Percentiles rank a stretch among this genome's conserved stretches.
phyloP scores from a whole-genome alignment of 2,797 vertebrate species.

The Pogonophryne albipinna region DNA sequence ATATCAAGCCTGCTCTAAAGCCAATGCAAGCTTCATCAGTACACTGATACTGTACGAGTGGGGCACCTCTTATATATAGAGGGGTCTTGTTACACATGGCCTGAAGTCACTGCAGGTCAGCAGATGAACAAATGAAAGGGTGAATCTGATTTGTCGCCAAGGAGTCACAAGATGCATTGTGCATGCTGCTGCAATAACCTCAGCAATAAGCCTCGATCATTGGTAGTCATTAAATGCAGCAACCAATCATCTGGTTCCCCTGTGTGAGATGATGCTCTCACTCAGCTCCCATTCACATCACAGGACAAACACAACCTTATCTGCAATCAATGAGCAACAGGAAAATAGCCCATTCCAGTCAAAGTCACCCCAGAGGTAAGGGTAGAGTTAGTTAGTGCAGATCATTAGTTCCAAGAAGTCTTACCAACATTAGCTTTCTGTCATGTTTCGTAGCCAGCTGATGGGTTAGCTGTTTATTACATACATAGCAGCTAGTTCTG shows the following conservation, averaged over 20 bases:
- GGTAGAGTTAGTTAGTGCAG: conserved; percentile 55
- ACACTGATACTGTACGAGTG: background rate
- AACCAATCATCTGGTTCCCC: conserved; percentile 58
- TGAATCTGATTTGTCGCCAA: conserved; percentile 20
- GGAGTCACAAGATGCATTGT: background rate
- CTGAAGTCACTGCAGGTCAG: conserved; percentile 14
- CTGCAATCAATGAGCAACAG: conserved; percentile 28
- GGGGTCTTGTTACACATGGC: conserved; percentile 17
- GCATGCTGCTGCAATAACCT: conserved; percentile 62
- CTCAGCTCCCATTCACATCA: conserved; percentile 28
- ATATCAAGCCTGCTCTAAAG: background rate
- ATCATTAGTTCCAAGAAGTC: conserved; percentile 55
- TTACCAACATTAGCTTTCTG: conserved; percentile 33
- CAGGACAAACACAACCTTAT: conserved; percentile 4
- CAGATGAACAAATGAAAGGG: background rate
- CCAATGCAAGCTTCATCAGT: background rate
- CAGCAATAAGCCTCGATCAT: conserved; percentile 27
- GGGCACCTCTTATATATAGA: conserved; percentile 45
- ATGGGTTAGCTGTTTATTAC: conserved; percentile 52
- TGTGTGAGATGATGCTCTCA: conserved; percentile 35
- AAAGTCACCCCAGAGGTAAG: conserved; percentile 25
- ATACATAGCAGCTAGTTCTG: conserved; percentile 49
- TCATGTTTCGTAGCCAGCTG: conserved; percentile 42
- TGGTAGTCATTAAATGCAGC: conserved; percentile 51
- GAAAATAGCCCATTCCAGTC: conserved; percentile 32